phyloP scores from a whole-genome alignment of 2,797 vertebrate species.

The Lagorchestes hirsutus region DNA sequence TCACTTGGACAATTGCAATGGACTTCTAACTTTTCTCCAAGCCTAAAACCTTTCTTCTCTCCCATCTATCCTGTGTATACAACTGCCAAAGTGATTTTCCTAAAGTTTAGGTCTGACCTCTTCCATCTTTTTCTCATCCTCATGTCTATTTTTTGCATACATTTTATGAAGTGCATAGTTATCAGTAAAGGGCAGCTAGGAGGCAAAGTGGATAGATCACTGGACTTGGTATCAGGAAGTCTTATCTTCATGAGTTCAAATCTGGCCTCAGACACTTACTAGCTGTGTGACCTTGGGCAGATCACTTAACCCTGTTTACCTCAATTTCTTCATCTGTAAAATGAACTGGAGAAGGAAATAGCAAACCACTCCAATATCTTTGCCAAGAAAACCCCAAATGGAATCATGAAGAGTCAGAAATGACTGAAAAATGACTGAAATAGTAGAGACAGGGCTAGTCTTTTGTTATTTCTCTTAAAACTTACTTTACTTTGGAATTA shows the following conservation, averaged over 20 bases:
- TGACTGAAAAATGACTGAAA: background rate
- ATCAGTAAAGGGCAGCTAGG: background rate
- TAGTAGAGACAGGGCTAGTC: background rate
- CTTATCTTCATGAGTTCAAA: background rate
- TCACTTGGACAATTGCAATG: background rate
- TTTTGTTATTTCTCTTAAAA: constrained; percentile 12
- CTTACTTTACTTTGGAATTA: background rate
- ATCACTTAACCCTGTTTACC: background rate
- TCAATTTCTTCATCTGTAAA: background rate
- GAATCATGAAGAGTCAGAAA: background rate
- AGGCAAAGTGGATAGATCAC: background rate
- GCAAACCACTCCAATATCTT: background rate
- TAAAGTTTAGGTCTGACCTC: background rate
- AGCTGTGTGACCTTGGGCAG: background rate
- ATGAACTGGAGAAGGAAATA: background rate
- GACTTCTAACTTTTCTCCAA: background rate
- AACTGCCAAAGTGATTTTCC: background rate
- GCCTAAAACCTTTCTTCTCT: background rate
- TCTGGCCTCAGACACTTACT: background rate
- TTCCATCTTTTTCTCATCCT: background rate
- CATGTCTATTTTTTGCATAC: background rate
- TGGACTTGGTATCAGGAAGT: background rate
- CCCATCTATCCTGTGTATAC: background rate
- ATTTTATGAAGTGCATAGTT: background rate
- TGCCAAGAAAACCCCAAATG: background rate